These are phyloP conservation scores for Polypterus senegalus DNA, from an alignment of 2,113 vertebrate genomes.

Conservation along the genomic window DNA sequence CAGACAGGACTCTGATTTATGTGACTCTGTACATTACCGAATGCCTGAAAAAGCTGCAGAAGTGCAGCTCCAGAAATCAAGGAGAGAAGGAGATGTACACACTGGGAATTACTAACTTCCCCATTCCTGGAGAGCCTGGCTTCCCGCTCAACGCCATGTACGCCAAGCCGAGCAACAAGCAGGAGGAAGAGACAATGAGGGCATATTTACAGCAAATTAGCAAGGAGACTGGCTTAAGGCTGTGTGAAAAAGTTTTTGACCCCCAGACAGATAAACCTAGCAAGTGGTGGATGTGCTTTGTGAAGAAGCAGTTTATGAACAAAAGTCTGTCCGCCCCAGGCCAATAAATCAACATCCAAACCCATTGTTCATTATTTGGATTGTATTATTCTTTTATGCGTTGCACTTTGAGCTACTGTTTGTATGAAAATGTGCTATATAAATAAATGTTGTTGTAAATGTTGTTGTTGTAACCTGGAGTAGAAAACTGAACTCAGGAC, in stretches of 20 bases:
- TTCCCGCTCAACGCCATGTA: slow-evolving; percentile 67
- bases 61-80: slow-evolving; percentile 68
- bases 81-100: slow-evolving; percentile 73
- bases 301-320: slow-evolving; percentile 98
- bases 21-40: slow-evolving; percentile 69
- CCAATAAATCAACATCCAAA: slow-evolving; percentile 67
- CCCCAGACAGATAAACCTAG: slow-evolving; percentile 94
- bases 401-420: too few relatives aligned
- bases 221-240: slow-evolving; percentile 85
- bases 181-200: slow-evolving; percentile 62
- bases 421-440: too few relatives aligned
- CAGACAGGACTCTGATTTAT: slow-evolving; percentile 65
- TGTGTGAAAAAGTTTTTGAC: slow-evolving; percentile 94
- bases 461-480: too few relatives aligned
- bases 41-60: slow-evolving; percentile 67
- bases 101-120: slow-evolving; percentile 63
- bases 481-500: too few relatives aligned
- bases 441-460: too few relatives aligned
- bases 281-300: slow-evolving; percentile 99
- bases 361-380: too few relatives aligned
- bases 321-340: slow-evolving; percentile 94
- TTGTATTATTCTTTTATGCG: too few relatives aligned
- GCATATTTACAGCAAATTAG: slow-evolving; percentile 91
- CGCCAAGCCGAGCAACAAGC: accelerated
- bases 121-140: slow-evolving; percentile 62